These are phyloP conservation scores for Mesorhabditis spiculigera DNA, from an alignment of 2,888 invertebrate genomes.

Conservation along the genomic window DNA sequence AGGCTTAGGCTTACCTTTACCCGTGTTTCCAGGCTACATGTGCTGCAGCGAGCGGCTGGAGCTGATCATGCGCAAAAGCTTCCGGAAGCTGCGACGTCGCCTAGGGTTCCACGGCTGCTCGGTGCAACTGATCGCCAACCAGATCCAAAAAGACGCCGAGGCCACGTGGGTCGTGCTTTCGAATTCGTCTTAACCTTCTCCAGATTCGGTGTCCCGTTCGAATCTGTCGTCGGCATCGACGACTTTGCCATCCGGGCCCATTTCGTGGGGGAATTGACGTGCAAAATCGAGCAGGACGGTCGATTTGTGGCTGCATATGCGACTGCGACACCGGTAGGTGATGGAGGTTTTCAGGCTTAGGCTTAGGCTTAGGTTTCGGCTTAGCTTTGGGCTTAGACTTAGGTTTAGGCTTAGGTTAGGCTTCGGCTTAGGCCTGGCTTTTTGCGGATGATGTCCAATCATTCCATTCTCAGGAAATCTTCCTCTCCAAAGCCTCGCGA, in stretches of 20 bases:
- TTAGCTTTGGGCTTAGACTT: too few species aligned
- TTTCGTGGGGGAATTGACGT: constrained; percentile 31
- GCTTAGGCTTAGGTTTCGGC: too few species aligned
- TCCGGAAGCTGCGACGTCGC: constrained; percentile 19
- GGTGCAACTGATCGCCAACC: constrained; percentile 20
- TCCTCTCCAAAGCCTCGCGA: too few species aligned
- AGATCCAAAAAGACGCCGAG: constrained; percentile 25
- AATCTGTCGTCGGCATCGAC: constrained; percentile 26
- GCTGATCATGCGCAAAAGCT: constrained; percentile 29
- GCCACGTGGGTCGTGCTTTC: constrained; percentile 20
- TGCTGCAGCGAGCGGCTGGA: constrained; percentile 37
- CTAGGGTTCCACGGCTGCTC: constrained; percentile 13
- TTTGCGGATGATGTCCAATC: too few species aligned
- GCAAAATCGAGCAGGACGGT: constrained; percentile 32
- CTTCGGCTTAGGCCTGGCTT: too few species aligned
- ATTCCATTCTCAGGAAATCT: too few species aligned
- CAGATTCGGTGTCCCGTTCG: constrained; percentile 38
- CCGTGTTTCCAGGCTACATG: constrained; percentile 16
- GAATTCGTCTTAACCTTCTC: constrained; percentile 7
- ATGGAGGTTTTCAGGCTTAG: not conserved
- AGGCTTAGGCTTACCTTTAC: too few species aligned
- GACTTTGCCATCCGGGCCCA: constrained; percentile 33
- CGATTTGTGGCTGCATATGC: constrained; percentile 21
- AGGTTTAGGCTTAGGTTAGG: too few species aligned
- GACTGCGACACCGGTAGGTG: constrained; percentile 9